Evolutionary conservation across 2,888 invertebrate genomes (phyloP), one percentile per base, ranked within the genome.

Genomic region (Leucophora obtusa): DNA sequence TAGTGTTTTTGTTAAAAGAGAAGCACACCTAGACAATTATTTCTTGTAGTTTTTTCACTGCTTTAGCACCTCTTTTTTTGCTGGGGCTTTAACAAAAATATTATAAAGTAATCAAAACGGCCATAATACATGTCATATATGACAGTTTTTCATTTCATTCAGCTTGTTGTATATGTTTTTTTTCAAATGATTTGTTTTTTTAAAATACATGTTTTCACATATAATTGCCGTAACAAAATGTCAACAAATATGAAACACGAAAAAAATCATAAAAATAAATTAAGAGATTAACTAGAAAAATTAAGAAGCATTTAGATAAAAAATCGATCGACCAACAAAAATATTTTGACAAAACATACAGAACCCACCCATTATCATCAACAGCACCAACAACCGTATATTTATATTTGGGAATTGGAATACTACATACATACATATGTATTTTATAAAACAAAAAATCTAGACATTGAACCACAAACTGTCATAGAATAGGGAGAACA

Each of bases 201-300:
- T 9, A 9, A 77, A 62, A 66, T 69, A 73, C 60, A 78, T 74
- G 47, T 59, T 66, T 69, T 74, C 24, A 56, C 33, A 38, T 51
- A 71, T 59, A 82, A 77, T 76, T 82, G 71, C 73, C 60, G n/a
- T 53, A 82, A 71, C 75, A 70, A 71, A 82, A 79, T 77, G 79
- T 79, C 82, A 82, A 82, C 76, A 79, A 78, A 66, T 14, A 47
- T 60, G 38, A 73, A 77, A 54, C 14, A 53, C 17, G 5, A 68
- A 38, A 62, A 60, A 66, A 60, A 60, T 73, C 70, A 71, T 80
- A 80, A 78, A 80, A 80, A 77, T 74, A 82, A 84, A 84, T 83
- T 84, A 82, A 80, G 81, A 79, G 83, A 83, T 84, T 84, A 84
- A 79, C 75, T 75, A 50, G 21, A 66, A 62, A 58, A 28, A 15